A percentile compares a stretch with the other conserved stretches of the same genome.
Evolutionary conservation across 2,797 vertebrate species (phyloP).

Genomic region (Bufotes viridis): DNA sequence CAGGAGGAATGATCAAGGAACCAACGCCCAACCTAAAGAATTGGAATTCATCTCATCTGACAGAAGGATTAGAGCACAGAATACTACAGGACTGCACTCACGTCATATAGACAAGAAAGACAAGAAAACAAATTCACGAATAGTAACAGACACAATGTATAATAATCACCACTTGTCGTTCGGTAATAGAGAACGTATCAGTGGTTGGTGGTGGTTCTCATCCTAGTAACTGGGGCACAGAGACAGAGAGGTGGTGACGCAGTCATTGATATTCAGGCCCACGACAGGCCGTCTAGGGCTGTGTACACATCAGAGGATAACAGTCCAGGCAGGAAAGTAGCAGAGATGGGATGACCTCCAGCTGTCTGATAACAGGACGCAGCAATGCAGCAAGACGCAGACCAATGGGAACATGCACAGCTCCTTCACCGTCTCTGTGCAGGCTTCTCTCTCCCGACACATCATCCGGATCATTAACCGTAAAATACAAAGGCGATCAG

Average conservation of each 20-base stretch:
- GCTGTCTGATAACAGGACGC: not conserved
- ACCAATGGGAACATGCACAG: constrained; percentile 63
- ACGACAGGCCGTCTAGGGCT: not conserved
- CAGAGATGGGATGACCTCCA: constrained; percentile 38
- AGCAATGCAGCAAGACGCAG: constrained; percentile 44
- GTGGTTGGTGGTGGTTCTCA: no score
- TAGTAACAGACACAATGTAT: not conserved
- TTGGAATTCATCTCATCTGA: not conserved
- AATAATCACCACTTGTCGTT: not conserved
- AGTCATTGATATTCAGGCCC: constrained; percentile 15
- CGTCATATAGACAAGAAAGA: not conserved
- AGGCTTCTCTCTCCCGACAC: not conserved
- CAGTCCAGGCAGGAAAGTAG: not conserved
- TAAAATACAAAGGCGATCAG: not conserved
- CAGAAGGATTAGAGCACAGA: not conserved
- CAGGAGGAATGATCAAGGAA: not conserved
- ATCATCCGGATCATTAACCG: no score
- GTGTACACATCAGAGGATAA: constrained; percentile 9
- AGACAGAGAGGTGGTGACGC: not conserved
- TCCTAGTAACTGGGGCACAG: not conserved
- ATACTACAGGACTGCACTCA: not conserved
- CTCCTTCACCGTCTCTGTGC: not conserved
- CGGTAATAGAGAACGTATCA: no score
- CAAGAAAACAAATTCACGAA: not conserved
- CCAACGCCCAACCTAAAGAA: not conserved